Base-by-base conservation (phyloP, 2,797 vertebrate genomes). In the Vespertilio murinus region DNA sequence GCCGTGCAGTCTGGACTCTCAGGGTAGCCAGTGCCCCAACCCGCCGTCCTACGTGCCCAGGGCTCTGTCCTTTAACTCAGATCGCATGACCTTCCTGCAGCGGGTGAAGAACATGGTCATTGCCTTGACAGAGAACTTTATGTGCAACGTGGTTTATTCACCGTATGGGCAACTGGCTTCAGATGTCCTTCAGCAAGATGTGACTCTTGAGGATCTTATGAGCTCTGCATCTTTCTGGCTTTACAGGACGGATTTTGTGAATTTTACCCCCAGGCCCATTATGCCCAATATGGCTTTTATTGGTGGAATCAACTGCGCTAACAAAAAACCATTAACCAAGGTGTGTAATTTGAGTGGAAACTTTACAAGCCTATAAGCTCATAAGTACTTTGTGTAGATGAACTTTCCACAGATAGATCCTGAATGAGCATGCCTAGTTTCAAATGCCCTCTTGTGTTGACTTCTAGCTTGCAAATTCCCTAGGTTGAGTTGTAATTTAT, bases 211-310 rank as follows among this genome's bases (percentile, higher is more conserved):
- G 69, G 96, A 98, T n/a, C 96, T 98, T n/a, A 83, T 98, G 90
- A 97, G 96, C 38, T 88, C 47, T n/a, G 96, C 94, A 1, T 97
- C 98, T 33, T 33, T 98, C 52, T 98, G 98, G 98, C 94, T 98
- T 11, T 7, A 98, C 84, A 98, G 98, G 96, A 90, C 70, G 11
- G 99, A 99, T 90, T 98, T 98, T 94, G 97, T 97, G 0, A 87
- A 98, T 70, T 98, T 99, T 61, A 97, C 95, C n/a, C 96, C 98
- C 6, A 98, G 97, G 6, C 99, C 99, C 25, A 61, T 98, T 47
- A 99, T 99, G 99, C 99, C 99, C 14, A 99, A 98, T 42, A 95
- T 98, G 49, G 77, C 98, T 30, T 96, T 98, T 28, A 96, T 99
- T 30, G 99, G 99, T 20, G 99, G 99, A 71, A 98, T 99, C 93